A percentile compares a stretch with the other conserved stretches of the same genome.
phyloP scores from a whole-genome alignment of 2,888 invertebrate genomes.

The Anthoptus insignis region DNA sequence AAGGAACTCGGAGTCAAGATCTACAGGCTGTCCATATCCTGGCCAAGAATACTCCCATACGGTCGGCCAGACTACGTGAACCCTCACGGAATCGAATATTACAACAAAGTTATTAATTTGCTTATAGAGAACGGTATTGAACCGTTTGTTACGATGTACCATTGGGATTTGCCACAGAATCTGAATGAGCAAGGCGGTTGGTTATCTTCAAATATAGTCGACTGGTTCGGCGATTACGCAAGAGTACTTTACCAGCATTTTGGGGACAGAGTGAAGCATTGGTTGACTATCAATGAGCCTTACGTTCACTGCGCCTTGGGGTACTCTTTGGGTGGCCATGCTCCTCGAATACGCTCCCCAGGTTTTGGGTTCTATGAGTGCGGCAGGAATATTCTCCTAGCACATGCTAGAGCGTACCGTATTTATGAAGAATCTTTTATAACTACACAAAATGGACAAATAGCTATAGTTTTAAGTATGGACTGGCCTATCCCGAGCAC shows the following conservation, averaged over 20 bases:
- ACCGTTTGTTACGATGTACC: slow-evolving; percentile 84
- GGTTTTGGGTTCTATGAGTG: slow-evolving; percentile 78
- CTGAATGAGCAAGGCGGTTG: slow-evolving; percentile 83
- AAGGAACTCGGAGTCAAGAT: slow-evolving; percentile 68
- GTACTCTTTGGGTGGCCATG: slow-evolving; percentile 63
- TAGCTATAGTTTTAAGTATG: slow-evolving; percentile 71
- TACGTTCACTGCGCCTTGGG: slow-evolving; percentile 62
- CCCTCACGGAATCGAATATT: slow-evolving; percentile 86
- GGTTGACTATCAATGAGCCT: slow-evolving; percentile 87
- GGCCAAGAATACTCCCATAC: slow-evolving; percentile 87
- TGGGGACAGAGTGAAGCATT: slow-evolving; percentile 78
- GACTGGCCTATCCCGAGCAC: slow-evolving; percentile 48
- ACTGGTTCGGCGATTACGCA: slow-evolving; percentile 76
- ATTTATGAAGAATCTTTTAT: slow-evolving; percentile 65
- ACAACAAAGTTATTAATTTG: slow-evolving; percentile 87
- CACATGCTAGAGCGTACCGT: slow-evolving; percentile 80
- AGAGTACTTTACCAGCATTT: slow-evolving; percentile 67
- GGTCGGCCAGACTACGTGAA: slow-evolving; percentile 82
- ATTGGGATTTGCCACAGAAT: slow-evolving; percentile 79
- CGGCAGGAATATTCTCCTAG: slow-evolving; percentile 73
- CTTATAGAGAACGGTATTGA: slow-evolving; percentile 85
- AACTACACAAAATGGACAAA: slow-evolving; percentile 66
- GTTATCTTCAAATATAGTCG: slow-evolving; percentile 66
- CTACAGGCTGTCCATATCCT: slow-evolving; percentile 85
- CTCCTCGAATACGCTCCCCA: slow-evolving; percentile 61